Conservation (phyloP, 2,888 invertebrate genomes). For the Volucella zonaria region DNA sequence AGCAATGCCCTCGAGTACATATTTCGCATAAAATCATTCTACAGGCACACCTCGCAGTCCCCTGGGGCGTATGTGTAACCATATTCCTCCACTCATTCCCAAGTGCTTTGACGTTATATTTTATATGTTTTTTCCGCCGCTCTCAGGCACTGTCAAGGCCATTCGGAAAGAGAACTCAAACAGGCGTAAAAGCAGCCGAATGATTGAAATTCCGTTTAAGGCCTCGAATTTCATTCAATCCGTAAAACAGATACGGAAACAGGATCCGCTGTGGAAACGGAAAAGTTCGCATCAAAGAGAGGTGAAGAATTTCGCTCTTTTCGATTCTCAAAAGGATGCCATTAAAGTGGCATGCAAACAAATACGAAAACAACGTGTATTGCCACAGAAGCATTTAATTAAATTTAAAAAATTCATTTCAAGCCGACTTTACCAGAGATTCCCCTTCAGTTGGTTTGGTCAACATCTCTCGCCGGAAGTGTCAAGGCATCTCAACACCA, state of each 20-base stretch:
- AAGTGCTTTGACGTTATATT: background rate
- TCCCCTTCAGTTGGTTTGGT: background rate
- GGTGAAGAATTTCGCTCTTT: background rate
- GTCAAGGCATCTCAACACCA: background rate
- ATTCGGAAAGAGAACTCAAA: background rate
- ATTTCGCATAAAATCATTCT: too few relatives aligned
- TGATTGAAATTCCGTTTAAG: constrained; percentile 36
- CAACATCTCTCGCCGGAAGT: background rate
- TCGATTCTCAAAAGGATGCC: background rate
- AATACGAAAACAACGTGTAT: background rate
- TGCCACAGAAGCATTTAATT: background rate
- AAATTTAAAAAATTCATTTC: constrained; percentile 17
- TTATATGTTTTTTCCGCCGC: background rate
- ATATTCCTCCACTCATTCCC: background rate
- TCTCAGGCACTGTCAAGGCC: constrained; percentile 3
- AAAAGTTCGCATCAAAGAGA: background rate
- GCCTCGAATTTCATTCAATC: background rate
- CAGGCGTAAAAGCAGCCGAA: constrained; percentile 12
- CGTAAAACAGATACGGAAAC: background rate
- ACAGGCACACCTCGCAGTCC: background rate
- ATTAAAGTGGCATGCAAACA: background rate
- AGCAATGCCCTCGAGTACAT: too few relatives aligned
- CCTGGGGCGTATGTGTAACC: background rate
- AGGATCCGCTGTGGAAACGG: background rate
- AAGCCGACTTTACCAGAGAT: background rate